These are phyloP conservation scores for Morphnarchus princeps DNA, from an alignment of 2,113 vertebrate species.

Conservation along the genomic window DNA sequence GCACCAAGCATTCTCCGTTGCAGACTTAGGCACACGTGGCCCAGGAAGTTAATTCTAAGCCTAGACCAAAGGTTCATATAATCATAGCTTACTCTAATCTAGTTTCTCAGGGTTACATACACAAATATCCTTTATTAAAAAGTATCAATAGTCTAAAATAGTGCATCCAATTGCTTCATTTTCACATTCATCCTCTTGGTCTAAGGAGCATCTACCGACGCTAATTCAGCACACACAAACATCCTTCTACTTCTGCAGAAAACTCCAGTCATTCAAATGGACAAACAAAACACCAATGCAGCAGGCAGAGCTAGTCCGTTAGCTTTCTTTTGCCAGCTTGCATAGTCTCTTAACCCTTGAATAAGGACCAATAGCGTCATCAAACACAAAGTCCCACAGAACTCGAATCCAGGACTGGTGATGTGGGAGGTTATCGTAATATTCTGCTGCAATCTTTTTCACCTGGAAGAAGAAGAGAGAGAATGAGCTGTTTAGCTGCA, in stretches of 20 bases:
- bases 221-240: background rate
- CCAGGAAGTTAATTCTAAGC: background rate
- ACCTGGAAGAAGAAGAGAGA: slow-evolving; percentile 78
- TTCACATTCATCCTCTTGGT: background rate
- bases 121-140: background rate
- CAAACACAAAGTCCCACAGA: slow-evolving; percentile 94
- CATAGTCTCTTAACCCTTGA: slow-evolving; percentile 89
- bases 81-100: background rate
- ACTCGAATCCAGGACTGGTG: slow-evolving; percentile 92
- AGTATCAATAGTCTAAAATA: background rate
- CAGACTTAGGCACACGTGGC: accelerated
- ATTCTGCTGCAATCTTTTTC: slow-evolving; percentile 92
- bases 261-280: background rate
- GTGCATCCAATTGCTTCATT: background rate
- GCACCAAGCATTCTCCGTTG: background rate
- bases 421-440: slow-evolving; percentile 89
- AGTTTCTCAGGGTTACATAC: background rate
- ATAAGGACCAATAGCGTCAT: slow-evolving; percentile 89
- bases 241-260: background rate
- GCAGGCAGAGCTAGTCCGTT: accelerated
- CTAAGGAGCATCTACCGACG: background rate
- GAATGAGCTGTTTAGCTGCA: background rate
- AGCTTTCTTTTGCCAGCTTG: slow-evolving; percentile 74
- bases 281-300: background rate
- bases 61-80: background rate